Percentiles rank a stretch among this genome's conserved stretches.
phyloP scores from a whole-genome alignment of 2,888 invertebrate genomes.

The Dexiosoma caninum region DNA sequence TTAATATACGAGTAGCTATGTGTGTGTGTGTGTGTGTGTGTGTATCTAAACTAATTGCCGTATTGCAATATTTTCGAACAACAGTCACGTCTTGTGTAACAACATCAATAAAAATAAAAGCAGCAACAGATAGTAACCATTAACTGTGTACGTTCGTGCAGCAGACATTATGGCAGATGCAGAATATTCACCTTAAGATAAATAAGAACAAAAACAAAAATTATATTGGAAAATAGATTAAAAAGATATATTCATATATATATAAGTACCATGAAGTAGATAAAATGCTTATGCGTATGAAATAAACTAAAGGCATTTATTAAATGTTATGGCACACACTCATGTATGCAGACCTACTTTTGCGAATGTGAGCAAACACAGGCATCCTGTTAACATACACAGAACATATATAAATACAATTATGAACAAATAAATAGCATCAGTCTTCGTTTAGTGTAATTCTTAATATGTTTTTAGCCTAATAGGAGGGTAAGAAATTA shows the following conservation, averaged over 20 bases:
- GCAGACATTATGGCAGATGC: constrained; percentile 78
- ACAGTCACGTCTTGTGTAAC: constrained; percentile 72
- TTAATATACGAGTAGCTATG: constrained; percentile 7
- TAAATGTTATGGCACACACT: constrained; percentile 11
- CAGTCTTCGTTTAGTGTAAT: too few relatives aligned
- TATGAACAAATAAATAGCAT: neutral
- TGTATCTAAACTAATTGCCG: constrained; percentile 49
- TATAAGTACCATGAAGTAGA: neutral
- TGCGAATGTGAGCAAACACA: too few relatives aligned
- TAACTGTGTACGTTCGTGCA: constrained; percentile 63
- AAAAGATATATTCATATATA: constrained; percentile 7
- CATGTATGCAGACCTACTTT: neutral
- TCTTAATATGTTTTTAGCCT: too few relatives aligned
- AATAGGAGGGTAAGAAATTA: too few relatives aligned
- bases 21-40: constrained; percentile 12
- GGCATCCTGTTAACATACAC: too few relatives aligned
- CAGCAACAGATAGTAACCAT: constrained; percentile 66
- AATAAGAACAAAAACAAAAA: constrained; percentile 6
- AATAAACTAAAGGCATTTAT: neutral
- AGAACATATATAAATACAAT: neutral
- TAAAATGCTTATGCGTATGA: neutral
- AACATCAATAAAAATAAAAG: constrained; percentile 67
- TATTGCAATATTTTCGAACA: constrained; percentile 45
- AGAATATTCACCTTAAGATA: constrained; percentile 76
- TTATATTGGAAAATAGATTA: constrained; percentile 15